phyloP scores from a whole-genome alignment of 2,797 vertebrate genomes.

The Tympanoctomys barrerae region DNA sequence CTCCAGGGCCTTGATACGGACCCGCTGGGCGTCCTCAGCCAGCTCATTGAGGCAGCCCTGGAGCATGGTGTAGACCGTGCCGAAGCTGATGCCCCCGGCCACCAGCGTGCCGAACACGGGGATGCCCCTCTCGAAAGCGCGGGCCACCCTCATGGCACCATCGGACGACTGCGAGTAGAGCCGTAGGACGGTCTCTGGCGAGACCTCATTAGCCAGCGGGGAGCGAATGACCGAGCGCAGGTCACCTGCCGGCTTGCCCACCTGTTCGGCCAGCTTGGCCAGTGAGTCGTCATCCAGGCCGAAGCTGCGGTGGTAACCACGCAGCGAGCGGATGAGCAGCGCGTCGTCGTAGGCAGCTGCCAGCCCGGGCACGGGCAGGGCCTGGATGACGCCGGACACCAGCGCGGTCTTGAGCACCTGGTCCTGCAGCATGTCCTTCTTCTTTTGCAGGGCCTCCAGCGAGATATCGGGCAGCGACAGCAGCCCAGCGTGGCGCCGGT shows the following conservation, averaged over 20 bases:
- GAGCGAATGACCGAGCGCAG: constrained; percentile 86
- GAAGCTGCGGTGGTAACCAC: constrained; percentile 85
- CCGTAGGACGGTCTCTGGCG: constrained; percentile 53
- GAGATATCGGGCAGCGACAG: constrained; percentile 84
- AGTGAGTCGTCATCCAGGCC: constrained; percentile 87
- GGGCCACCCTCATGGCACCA: constrained; percentile 74
- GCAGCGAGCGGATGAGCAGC: constrained; percentile 82
- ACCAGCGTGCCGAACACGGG: constrained; percentile 83
- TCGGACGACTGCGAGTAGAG: constrained; percentile 79
- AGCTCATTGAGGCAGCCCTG: constrained; percentile 85
- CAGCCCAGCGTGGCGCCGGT: constrained; percentile 86
- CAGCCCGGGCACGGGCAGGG: constrained; percentile 75
- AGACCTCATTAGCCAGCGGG: constrained; percentile 83
- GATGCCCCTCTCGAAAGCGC: constrained; percentile 75
- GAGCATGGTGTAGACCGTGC: constrained; percentile 83
- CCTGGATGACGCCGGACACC: constrained; percentile 81
- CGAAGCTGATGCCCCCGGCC: constrained; percentile 84
- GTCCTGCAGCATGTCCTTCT: constrained; percentile 81
- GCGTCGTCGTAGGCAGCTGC: constrained; percentile 83
- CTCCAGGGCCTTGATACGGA: constrained; percentile 84
- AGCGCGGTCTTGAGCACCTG: constrained; percentile 84
- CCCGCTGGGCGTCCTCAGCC: constrained; percentile 83
- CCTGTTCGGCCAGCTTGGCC: constrained; percentile 84
- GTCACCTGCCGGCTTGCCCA: constrained; percentile 83
- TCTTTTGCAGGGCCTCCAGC: constrained; percentile 83